Percentiles rank a stretch among this genome's conserved stretches.
Evolutionary conservation across 2,888 invertebrate species (phyloP).

Genomic region (Lobophora halterata): DNA sequence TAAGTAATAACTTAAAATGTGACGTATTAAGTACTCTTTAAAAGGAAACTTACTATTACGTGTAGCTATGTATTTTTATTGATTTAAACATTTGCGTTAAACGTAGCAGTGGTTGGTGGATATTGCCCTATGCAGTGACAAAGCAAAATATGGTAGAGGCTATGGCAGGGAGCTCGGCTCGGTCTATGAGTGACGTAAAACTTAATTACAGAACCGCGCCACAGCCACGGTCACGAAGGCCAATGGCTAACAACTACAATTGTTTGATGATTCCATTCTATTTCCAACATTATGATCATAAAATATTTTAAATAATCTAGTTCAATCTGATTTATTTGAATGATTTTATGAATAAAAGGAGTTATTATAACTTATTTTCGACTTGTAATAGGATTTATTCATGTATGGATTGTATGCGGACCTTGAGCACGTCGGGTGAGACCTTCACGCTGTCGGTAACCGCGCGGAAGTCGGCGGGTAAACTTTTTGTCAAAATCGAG

Average conservation of each 20-base stretch:
- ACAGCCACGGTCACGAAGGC: conserved; percentile 66
- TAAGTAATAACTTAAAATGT: no score
- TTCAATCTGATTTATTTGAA: conserved; percentile 58
- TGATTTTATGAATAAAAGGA: conserved; percentile 55
- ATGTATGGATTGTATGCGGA: conserved; percentile 76
- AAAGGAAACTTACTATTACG: no score
- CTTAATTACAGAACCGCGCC: conserved; percentile 75
- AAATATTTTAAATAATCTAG: conserved; percentile 59
- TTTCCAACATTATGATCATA: conserved; percentile 57
- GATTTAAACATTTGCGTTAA: no score
- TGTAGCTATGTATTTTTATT: no score
- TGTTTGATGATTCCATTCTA: conserved; percentile 65
- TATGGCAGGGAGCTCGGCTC: conserved; percentile 72
- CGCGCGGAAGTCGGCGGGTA: conserved; percentile 77
- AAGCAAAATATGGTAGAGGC: conserved; percentile 68
- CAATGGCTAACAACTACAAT: conserved; percentile 69
- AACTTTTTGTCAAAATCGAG: conserved; percentile 75
- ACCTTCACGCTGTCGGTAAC: conserved; percentile 79
- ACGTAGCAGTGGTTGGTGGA: conserved; percentile 16
- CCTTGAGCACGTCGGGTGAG: conserved; percentile 75
- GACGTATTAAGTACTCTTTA: no score
- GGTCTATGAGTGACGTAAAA: conserved; percentile 74
- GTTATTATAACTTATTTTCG: conserved; percentile 65
- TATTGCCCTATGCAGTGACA: conserved; percentile 48
- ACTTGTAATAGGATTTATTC: conserved; percentile 73